Percentiles rank a stretch among this genome's conserved stretches.
These are phyloP conservation scores for Nemurella pictetii DNA, from an alignment of 2,888 invertebrate genomes.

Conservation along the genomic window DNA sequence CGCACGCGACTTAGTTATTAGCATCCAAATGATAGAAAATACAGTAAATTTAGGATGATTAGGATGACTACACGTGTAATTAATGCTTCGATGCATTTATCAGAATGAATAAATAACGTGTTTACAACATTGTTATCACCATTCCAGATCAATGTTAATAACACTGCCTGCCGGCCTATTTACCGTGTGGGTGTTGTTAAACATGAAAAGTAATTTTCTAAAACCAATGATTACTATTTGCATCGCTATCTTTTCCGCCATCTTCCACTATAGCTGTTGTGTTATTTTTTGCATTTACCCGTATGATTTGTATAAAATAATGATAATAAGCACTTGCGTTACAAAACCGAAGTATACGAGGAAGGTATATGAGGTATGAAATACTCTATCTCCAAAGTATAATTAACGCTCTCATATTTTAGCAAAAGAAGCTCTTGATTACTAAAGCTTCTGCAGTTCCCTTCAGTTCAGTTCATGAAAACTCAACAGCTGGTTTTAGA, in stretches of 20 bases:
- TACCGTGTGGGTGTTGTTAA: background rate
- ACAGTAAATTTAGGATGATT: conserved; percentile 7
- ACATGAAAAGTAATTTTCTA: conserved; percentile 12
- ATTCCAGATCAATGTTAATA: background rate
- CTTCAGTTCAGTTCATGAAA: too few species aligned
- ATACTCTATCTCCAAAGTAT: background rate
- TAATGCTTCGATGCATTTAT: background rate
- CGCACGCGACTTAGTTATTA: conserved; percentile 8
- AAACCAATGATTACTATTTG: conserved; percentile 2
- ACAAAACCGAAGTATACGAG: background rate
- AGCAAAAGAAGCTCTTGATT: background rate
- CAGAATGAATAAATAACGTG: conserved; percentile 5
- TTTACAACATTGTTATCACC: background rate
- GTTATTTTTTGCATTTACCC: background rate
- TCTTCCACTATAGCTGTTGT: background rate
- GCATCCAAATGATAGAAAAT: conserved; percentile 5
- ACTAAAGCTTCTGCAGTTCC: background rate
- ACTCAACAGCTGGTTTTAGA: too few species aligned
- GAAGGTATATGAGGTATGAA: background rate
- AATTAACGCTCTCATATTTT: background rate
- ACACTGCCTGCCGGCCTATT: background rate
- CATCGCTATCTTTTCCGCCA: background rate
- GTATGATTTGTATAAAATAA: background rate
- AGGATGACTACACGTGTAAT: background rate
- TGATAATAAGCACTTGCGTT: background rate